These are phyloP conservation scores for mouse (Mus musculus) DNA, from an alignment of 2,113 vertebrate genomes.

Conservation along the genomic window DNA sequence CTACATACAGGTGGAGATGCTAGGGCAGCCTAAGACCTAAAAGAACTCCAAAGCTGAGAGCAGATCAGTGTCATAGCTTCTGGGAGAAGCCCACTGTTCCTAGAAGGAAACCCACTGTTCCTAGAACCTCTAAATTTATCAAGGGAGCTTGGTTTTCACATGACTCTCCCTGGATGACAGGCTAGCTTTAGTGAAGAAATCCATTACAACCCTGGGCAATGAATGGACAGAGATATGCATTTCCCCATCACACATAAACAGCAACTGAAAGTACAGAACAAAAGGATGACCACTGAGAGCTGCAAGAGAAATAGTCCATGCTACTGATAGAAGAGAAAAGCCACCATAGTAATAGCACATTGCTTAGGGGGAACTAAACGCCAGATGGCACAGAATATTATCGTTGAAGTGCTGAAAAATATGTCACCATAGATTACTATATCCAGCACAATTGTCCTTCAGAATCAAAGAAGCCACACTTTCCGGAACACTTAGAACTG, in stretches of 20 bases:
- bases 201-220: background rate
- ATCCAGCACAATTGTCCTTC: background rate
- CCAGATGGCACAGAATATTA: background rate
- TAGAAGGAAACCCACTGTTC: no score
- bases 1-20: background rate
- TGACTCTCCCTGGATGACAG: background rate
- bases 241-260: no score
- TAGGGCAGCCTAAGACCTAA: fast-evolving
- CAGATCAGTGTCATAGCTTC: background rate
- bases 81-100: no score
- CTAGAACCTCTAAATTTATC: background rate
- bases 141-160: background rate
- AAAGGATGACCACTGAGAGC: background rate
- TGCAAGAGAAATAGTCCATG: no score
- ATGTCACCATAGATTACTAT: background rate
- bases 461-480: background rate
- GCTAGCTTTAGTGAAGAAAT: background rate
- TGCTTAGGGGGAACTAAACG: background rate
- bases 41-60: background rate
- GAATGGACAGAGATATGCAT: background rate
- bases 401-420: background rate
- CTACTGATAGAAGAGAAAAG: background rate
- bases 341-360: background rate
- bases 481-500: background rate
- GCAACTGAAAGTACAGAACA: background rate